Evolutionary conservation across 2,113 vertebrate species (phyloP).

Genomic region (Poecilia latipinna): DNA sequence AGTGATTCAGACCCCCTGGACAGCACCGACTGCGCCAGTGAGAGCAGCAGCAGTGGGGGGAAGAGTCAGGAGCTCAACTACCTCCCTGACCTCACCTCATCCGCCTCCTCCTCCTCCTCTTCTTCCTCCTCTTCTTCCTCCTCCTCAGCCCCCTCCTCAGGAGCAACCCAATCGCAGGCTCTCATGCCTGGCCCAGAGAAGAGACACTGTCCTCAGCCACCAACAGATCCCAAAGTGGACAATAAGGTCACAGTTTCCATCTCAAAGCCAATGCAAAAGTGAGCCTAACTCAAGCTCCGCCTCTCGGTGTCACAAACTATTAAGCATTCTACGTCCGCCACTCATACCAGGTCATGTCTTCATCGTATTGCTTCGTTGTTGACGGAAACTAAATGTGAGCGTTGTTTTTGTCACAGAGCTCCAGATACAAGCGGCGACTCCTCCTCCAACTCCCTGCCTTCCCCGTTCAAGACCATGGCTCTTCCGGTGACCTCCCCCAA

Average conservation of each 20-base stretch:
- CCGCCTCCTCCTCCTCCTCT: slow-evolving; percentile 80
- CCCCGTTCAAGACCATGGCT: slow-evolving; percentile 89
- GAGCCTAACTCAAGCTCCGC: slow-evolving; percentile 26
- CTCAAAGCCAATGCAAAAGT: slow-evolving; percentile 88
- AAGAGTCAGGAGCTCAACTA: slow-evolving; percentile 93
- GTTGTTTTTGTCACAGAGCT: slow-evolving; percentile 77
- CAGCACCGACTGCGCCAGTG: slow-evolving; percentile 95
- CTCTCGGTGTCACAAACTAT: not conserved
- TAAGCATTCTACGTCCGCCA: too few relatives aligned
- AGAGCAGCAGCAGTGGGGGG: slow-evolving; percentile 92
- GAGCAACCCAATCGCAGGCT: slow-evolving; percentile 78
- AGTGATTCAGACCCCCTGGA: slow-evolving; percentile 97
- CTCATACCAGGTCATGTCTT: not conserved
- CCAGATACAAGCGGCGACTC: slow-evolving; percentile 85
- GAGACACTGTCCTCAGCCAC: slow-evolving; percentile 83
- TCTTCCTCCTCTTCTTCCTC: slow-evolving; percentile 79
- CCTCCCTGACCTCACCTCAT: slow-evolving; percentile 87
- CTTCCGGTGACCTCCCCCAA: slow-evolving; percentile 91
- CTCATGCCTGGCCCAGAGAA: slow-evolving; percentile 80
- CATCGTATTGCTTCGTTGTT: not conserved
- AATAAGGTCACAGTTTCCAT: slow-evolving; percentile 88
- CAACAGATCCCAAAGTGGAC: slow-evolving; percentile 82
- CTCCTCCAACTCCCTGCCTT: slow-evolving; percentile 84
- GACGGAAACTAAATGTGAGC: not conserved
- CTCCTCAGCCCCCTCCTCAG: slow-evolving; percentile 78